These are phyloP conservation scores for Oenanthe oenanthe DNA, from an alignment of 2,113 vertebrate genomes.

Conservation along the genomic window DNA sequence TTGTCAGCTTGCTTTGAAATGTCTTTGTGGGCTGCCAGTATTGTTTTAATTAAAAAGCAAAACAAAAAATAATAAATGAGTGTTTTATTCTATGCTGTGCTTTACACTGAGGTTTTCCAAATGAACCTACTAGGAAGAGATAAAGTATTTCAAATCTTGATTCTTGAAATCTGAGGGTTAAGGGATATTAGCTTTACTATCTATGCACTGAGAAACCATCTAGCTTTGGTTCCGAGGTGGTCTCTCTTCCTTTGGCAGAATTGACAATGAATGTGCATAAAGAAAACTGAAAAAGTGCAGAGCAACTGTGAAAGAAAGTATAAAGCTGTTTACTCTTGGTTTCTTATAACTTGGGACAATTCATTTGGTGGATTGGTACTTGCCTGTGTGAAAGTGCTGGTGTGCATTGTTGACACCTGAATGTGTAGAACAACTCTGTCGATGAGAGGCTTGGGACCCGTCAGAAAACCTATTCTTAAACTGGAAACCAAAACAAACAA, in stretches of 20 bases:
- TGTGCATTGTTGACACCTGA: slow-evolving; percentile 89
- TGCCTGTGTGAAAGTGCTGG: slow-evolving; percentile 93
- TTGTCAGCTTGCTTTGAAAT: neutral
- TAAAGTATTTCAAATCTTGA: neutral
- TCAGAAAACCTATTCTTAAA: slow-evolving; percentile 90
- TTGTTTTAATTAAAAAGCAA: neutral
- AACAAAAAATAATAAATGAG: neutral
- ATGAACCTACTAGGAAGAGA: neutral
- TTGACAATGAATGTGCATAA: neutral
- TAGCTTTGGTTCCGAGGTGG: neutral
- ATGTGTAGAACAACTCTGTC: slow-evolving; percentile 89
- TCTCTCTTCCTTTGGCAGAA: neutral
- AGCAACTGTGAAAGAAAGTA: neutral
- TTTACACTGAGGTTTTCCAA: neutral
- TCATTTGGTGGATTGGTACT: neutral
- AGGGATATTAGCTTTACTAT: neutral
- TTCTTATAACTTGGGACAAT: neutral
- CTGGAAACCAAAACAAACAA: slow-evolving; percentile 66
- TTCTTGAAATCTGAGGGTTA: neutral
- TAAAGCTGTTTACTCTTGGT: neutral
- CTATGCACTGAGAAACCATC: neutral
- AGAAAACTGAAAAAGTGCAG: neutral
- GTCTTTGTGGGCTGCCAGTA: neutral
- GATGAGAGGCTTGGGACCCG: slow-evolving; percentile 89
- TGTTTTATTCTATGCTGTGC: neutral